Base-by-base conservation (phyloP, 1,140 invertebrate genomes). In the Phymastichus coffea region DNA sequence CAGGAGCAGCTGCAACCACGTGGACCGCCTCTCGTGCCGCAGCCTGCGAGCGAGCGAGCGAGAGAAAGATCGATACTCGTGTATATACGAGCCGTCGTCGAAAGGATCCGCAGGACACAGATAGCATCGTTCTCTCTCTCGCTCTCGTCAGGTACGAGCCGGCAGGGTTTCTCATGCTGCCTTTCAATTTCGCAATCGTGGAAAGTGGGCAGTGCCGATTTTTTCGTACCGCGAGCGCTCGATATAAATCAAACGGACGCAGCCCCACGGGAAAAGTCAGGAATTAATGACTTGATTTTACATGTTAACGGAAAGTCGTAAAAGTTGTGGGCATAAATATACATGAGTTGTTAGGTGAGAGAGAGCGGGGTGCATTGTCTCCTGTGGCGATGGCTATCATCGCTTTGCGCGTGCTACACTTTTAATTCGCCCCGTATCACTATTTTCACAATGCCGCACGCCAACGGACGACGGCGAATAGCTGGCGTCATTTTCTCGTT, bases 71-170 rank as follows among this genome's bases (percentile, higher is more conserved):
- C 70, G 68, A 74, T 72, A 69, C 63, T 59, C n/a, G n/a, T n/a
- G n/a, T n/a, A n/a, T n/a, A n/a, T n/a, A n/a, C n/a, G n/a, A n/a
- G n/a, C n/a, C n/a, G n/a, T n/a, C n/a, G 65, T 73, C 66, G 62
- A 72, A 68, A 69, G 70, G 64, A 71, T 69, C 70, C 64, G 52
- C 48, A 58, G 64, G 68, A 66, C 68, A n/a, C n/a, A 67, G 72
- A 77, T 75, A 75, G 70, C 68, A 77, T 76, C 67, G 68, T 56
- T 57, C 62, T 59, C 66, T 63, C 58, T 47, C 41, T 8, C 53
- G 62, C n/a, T n/a, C n/a, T n/a, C n/a, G n/a, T n/a, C n/a, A n/a
- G n/a, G n/a, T n/a, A n/a, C n/a, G n/a, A n/a, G n/a, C n/a, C n/a
- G n/a, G n/a, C n/a, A n/a, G n/a, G n/a, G n/a, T n/a, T n/a, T n/a